Evolutionary conservation across 1,140 invertebrate species (phyloP).

Genomic region (Caenorhabditis remanei): DNA sequence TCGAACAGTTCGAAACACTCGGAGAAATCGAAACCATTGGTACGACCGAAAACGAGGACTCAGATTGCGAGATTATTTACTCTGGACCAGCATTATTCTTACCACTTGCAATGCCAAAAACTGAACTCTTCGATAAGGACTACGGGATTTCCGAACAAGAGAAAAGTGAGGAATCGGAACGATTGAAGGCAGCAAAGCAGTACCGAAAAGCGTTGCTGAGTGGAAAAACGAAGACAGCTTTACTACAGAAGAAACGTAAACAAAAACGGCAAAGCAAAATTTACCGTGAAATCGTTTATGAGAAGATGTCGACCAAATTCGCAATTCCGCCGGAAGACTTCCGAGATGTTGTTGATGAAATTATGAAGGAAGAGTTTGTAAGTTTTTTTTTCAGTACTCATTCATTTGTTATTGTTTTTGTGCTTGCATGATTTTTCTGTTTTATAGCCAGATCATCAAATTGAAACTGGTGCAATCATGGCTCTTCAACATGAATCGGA

Average conservation of each 20-base stretch:
- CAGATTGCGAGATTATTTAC: too few species aligned
- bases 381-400: background rate
- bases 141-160: background rate
- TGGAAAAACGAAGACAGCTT: background rate
- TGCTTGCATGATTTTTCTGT: background rate
- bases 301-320: background rate
- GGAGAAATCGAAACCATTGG: too few species aligned
- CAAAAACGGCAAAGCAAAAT: background rate
- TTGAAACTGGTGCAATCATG: background rate
- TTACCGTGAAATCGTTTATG: background rate
- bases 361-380: conserved; percentile 1
- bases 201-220: background rate
- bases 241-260: background rate
- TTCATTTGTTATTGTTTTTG: background rate
- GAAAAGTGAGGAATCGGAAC: background rate
- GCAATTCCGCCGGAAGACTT: background rate
- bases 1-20: too few species aligned
- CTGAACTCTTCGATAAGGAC: too few species aligned
- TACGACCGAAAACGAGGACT: too few species aligned
- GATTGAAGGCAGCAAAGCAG: background rate
- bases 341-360: conserved; percentile 2
- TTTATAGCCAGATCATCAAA: background rate
- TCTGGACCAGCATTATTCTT: too few species aligned
- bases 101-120: too few species aligned
- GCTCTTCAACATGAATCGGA: conserved; percentile 13